Evolutionary conservation across 2,797 vertebrate species (phyloP).

Genomic region (Syngnathus acus): DNA sequence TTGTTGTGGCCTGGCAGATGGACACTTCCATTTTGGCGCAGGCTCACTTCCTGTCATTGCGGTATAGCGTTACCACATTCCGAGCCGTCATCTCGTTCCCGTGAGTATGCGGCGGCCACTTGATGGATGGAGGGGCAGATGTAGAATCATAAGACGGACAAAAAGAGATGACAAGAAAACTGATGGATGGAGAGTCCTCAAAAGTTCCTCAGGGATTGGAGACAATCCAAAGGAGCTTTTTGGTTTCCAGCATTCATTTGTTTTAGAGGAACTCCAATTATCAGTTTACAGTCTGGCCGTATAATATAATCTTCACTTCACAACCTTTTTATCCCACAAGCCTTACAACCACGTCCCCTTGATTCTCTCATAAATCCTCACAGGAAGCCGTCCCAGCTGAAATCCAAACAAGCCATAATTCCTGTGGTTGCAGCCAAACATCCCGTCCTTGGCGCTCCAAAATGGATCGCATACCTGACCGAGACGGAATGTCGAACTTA

Average conservation of each 20-base stretch:
- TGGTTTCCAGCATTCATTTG: conserved; percentile 17
- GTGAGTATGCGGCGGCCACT: conserved; percentile 30
- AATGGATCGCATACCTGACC: background rate
- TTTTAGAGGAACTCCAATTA: conserved; percentile 25
- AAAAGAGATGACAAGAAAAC: conserved; percentile 35
- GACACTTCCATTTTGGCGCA: background rate
- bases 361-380: conserved; percentile 41
- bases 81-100: conserved; percentile 45
- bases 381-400: conserved; percentile 24
- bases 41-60: background rate
- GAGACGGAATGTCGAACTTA: background rate
- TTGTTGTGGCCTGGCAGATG: background rate
- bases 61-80: conserved; percentile 62
- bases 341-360: conserved; percentile 12
- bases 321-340: conserved; percentile 17
- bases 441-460: conserved; percentile 8
- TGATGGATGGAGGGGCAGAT: conserved; percentile 69
- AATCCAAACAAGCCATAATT: conserved; percentile 58
- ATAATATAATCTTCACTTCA: no score
- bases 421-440: conserved; percentile 22
- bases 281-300: conserved; percentile 20
- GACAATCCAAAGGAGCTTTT: background rate
- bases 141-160: conserved; percentile 40
- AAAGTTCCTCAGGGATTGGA: background rate
- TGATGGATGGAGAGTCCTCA: background rate